Conservation (phyloP, 1,140 invertebrate species). For the Watersipora subatra region DNA sequence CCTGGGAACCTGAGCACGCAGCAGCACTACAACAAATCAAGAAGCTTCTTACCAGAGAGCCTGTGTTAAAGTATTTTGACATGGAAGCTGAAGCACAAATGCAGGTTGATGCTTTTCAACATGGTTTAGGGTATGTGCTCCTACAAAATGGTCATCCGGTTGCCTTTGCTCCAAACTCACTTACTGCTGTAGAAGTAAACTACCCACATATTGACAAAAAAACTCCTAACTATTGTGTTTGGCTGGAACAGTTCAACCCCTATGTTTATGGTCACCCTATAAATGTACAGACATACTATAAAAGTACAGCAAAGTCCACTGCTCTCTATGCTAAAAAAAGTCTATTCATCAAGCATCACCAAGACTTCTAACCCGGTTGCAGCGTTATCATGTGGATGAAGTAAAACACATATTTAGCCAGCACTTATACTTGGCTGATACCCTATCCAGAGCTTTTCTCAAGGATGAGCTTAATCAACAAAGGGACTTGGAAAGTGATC, state of each 20-base stretch:
- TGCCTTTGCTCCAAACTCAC: slow-evolving; percentile 13
- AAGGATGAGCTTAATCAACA: not conserved
- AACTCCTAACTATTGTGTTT: slow-evolving; percentile 6
- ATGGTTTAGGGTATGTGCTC: slow-evolving; percentile 25
- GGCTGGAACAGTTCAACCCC: slow-evolving; percentile 4
- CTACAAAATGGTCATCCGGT: slow-evolving; percentile 17
- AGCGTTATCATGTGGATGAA: too few relatives aligned
- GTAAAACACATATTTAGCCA: too few relatives aligned
- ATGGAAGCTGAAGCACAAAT: slow-evolving; percentile 10
- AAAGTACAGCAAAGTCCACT: slow-evolving; percentile 19
- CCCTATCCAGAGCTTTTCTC: too few relatives aligned
- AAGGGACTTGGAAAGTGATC: not conserved
- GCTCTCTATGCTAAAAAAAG: slow-evolving; percentile 17
- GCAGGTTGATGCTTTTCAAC: slow-evolving; percentile 23
- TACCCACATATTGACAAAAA: slow-evolving; percentile 20
- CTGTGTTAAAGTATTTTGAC: slow-evolving; percentile 14
- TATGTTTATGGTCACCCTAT: not conserved
- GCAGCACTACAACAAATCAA: too few relatives aligned
- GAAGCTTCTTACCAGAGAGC: not conserved
- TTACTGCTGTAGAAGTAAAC: slow-evolving; percentile 12
- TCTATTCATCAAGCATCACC: slow-evolving; percentile 12
- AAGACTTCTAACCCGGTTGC: too few relatives aligned
- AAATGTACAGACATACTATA: too few relatives aligned
- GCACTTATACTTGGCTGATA: too few relatives aligned
- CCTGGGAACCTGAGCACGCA: too few relatives aligned